Base-by-base conservation (phyloP, 2,113 vertebrate genomes). In the Passer montanus region DNA sequence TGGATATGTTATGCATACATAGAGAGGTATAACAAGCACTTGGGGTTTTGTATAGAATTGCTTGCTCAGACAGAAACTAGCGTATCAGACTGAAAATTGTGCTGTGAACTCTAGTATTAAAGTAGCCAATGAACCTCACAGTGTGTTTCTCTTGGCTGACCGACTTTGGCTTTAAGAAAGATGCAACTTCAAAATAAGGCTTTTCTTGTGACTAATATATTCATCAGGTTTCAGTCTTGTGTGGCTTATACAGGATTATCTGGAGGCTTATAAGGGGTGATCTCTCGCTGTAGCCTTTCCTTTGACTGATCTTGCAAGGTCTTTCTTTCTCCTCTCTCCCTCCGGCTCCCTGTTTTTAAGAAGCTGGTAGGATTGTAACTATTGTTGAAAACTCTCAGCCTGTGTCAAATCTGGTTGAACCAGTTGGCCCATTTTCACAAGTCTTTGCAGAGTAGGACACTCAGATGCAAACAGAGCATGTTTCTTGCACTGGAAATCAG, bases 321-420 rank as follows among this genome's bases (percentile, higher is more conserved):
- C 62, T 70, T 23, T 84, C 68, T 70, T 80, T 69, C 52, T 90
- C 37, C n/a, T 69, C 12, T 55, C 39, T 73, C 59, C 52, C 55
- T 78, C 39, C 0, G 0, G 26, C 35, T 90, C 63, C 43, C 55
- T 77, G 12, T 69, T 88, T 93, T 90, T 77, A 80, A 43, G 76
- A 89, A 93, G 69, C 43, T 44, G 10, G 67, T 73, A 83, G 49
- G 55, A 97, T 64, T 27, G 10, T 50, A 67, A 76, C 87, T 70
- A 70, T 66, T 92, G 83, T 93, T 90, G 72, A 86, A 94, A 93
- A 93, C 72, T 67, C 86, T 67, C 30, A 67, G 92, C 33, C 90
- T 84, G 82, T 86, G 83, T 94, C 88, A 84, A 95, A 94, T 86
- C 72, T 90, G 30, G 43, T 47, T 16, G 2, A 92, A 92, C 41